phyloP scores from a whole-genome alignment of 30 jellyfish, hydroid and myxozoan genomes.

The Cassiopea andromeda region DNA sequence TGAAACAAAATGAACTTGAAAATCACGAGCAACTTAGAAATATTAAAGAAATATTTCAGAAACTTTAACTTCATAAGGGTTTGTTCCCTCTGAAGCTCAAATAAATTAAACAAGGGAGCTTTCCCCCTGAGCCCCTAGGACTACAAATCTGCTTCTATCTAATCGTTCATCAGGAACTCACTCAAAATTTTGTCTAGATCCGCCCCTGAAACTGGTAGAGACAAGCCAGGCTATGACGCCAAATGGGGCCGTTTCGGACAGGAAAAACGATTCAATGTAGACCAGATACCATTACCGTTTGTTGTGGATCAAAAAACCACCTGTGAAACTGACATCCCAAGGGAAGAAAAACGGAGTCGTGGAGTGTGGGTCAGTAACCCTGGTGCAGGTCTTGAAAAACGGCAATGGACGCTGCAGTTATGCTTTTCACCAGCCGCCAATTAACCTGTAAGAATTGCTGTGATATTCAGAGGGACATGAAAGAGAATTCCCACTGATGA shows the following conservation, averaged over 20 bases:
- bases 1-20: too few species aligned
- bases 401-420: constrained; percentile 50
- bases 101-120: too few species aligned
- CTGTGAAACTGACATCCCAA: constrained; percentile 10
- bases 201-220: neutral
- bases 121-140: too few species aligned
- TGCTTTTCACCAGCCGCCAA: constrained; percentile 2
- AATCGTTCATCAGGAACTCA: too few species aligned
- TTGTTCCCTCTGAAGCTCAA: too few species aligned
- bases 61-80: too few species aligned
- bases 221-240: constrained; percentile 42
- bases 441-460: constrained; percentile 20
- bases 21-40: too few species aligned
- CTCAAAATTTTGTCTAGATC: too few species aligned
- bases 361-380: constrained; percentile 49
- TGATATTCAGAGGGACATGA: constrained; percentile 48
- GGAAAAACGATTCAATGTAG: constrained; percentile 50
- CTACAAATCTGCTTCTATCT: too few species aligned
- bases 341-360: constrained; percentile 24
- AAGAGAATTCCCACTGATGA: constrained; percentile 22
- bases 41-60: too few species aligned
- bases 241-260: constrained; percentile 76
- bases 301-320: constrained; percentile 48
- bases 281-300: constrained; percentile 68
- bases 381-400: constrained; percentile 54